A percentile compares a stretch with the other conserved stretches of the same genome.
These are phyloP conservation scores for Galeopsomyia nigrocyanea DNA, from an alignment of 2,888 invertebrate genomes.

Conservation along the genomic window DNA sequence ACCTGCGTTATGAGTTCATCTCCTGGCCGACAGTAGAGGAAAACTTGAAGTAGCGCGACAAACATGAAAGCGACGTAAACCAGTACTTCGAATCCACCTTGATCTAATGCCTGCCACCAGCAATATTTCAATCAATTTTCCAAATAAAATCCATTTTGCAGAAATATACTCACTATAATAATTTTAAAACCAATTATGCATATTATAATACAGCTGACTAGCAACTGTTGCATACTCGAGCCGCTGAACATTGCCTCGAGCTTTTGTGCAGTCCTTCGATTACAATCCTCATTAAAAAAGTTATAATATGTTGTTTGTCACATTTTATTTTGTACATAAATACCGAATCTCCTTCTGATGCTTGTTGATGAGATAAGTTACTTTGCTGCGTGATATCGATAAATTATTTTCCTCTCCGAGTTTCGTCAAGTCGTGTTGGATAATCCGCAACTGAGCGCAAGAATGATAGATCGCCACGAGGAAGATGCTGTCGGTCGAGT, in stretches of 20 bases:
- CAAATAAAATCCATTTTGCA: too few relatives aligned
- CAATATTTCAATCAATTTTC: too few relatives aligned
- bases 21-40: slow-evolving; percentile 45
- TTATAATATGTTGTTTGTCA: too few relatives aligned
- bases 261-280: slow-evolving; percentile 50
- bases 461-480: slow-evolving; percentile 45
- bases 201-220: slow-evolving; percentile 56
- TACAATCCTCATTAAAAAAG: slow-evolving; percentile 5
- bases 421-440: slow-evolving; percentile 42
- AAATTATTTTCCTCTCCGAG: neutral
- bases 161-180: slow-evolving; percentile 44
- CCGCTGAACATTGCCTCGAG: slow-evolving; percentile 53
- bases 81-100: slow-evolving; percentile 31
- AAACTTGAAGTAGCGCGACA: slow-evolving; percentile 44
- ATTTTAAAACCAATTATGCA: slow-evolving; percentile 59
- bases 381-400: neutral
- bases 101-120: slow-evolving; percentile 29
- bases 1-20: slow-evolving; percentile 44
- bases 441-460: slow-evolving; percentile 47
- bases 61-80: slow-evolving; percentile 41
- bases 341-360: slow-evolving; percentile 44
- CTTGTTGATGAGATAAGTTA: slow-evolving; percentile 20
- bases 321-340: neutral
- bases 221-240: slow-evolving; percentile 54
- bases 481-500: slow-evolving; percentile 48